Percentiles rank a stretch among this genome's conserved stretches.
These are phyloP conservation scores for Poeciliopsis prolifica DNA, from an alignment of 2,113 vertebrate genomes.

Conservation along the genomic window DNA sequence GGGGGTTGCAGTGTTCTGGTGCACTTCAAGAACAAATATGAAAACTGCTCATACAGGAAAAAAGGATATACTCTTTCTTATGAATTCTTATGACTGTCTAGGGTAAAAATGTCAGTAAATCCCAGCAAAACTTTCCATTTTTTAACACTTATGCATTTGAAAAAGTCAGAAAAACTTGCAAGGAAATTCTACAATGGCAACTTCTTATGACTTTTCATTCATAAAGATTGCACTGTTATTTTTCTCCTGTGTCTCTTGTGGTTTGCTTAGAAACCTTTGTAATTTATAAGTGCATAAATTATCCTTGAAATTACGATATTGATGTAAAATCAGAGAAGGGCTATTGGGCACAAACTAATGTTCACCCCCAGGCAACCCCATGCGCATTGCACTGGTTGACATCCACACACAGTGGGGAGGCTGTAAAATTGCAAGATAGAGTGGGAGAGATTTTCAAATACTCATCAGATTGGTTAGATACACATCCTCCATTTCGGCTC, in stretches of 20 bases:
- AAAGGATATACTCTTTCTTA: conserved; percentile 38
- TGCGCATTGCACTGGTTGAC: conserved; percentile 49
- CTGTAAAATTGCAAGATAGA: conserved; percentile 37
- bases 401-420: conserved; percentile 53
- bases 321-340: conserved; percentile 78
- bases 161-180: conserved; percentile 31
- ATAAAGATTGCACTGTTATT: conserved; percentile 53
- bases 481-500: conserved; percentile 53
- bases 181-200: conserved; percentile 43
- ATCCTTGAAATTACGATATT: conserved; percentile 76
- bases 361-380: conserved; percentile 65
- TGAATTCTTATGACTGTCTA: conserved; percentile 42
- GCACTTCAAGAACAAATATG: conserved; percentile 68
- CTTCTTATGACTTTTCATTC: conserved; percentile 38
- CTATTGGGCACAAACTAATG: conserved; percentile 63
- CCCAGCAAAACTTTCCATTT: conserved; percentile 6
- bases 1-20: conserved; percentile 40
- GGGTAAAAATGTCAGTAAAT: conserved; percentile 45
- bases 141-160: conserved; percentile 23
- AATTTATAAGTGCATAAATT: conserved; percentile 79
- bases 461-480: conserved; percentile 65
- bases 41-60: conserved; percentile 48
- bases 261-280: conserved; percentile 76
- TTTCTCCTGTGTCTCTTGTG: conserved; percentile 56
- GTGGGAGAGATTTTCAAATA: conserved; percentile 41